These are phyloP conservation scores for Zaprionus bogoriensis DNA, from an alignment of 2,888 invertebrate genomes.

Conservation along the genomic window DNA sequence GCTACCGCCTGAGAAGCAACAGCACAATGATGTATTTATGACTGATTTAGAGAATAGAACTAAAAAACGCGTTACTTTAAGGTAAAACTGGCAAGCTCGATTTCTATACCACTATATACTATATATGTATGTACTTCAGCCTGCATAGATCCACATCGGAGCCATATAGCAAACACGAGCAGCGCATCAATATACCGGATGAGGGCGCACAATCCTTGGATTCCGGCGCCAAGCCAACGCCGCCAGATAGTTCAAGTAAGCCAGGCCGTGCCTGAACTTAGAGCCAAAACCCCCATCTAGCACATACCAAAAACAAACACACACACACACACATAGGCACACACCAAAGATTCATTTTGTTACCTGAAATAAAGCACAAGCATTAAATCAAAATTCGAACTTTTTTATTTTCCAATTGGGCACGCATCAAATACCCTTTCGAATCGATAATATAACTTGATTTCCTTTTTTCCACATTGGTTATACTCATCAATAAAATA, in stretches of 20 bases:
- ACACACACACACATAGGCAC: too few species aligned
- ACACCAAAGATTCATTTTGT: constrained; percentile 33
- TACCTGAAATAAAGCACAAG: constrained; percentile 42
- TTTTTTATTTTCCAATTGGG: background rate
- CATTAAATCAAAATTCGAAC: background rate
- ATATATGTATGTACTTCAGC: constrained; percentile 27
- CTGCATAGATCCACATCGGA: constrained; percentile 83
- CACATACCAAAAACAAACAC: background rate
- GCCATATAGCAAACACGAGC: constrained; percentile 82
- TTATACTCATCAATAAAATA: constrained; percentile 83
- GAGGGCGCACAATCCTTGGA: constrained; percentile 80
- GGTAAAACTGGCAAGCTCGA: constrained; percentile 84
- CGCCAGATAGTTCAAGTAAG: constrained; percentile 87
- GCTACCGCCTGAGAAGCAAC: constrained; percentile 73
- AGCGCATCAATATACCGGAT: constrained; percentile 84
- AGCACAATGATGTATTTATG: constrained; percentile 79
- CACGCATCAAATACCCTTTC: background rate
- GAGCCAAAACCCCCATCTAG: background rate
- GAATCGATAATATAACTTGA: background rate
- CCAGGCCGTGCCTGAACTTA: constrained; percentile 35
- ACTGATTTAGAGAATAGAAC: constrained; percentile 91
- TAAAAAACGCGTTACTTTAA: constrained; percentile 92
- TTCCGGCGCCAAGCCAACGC: constrained; percentile 84
- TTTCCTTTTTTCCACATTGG: constrained; percentile 51
- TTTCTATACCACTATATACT: background rate